Percentiles rank a stretch among this genome's conserved stretches.
Evolutionary conservation across 2,888 invertebrate genomes (phyloP).

Genomic region (Eupithecia vulgata): DNA sequence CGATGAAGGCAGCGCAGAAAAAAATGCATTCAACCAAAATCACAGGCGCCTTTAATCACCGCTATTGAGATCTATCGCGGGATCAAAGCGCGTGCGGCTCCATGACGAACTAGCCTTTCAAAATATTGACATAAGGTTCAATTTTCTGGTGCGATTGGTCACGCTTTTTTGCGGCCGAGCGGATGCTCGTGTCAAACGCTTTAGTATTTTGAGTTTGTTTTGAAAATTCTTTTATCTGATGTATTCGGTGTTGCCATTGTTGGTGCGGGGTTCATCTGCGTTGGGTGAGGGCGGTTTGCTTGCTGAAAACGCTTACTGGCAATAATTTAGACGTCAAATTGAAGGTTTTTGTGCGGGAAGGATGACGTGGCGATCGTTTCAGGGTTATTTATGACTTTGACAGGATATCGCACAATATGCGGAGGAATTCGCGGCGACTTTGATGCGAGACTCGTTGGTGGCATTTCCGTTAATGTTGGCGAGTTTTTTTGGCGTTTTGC

Average conservation of each 20-base stretch:
- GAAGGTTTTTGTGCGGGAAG: constrained; percentile 67
- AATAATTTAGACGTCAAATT: constrained; percentile 85
- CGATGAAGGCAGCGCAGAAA: constrained; percentile 75
- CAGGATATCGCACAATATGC: constrained; percentile 73
- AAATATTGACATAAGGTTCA: constrained; percentile 74
- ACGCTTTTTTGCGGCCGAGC: constrained; percentile 78
- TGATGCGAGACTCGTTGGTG: constrained; percentile 75
- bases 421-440: constrained; percentile 75
- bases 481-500: constrained; percentile 53
- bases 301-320: constrained; percentile 74
- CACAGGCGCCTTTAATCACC: constrained; percentile 85
- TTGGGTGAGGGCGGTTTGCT: constrained; percentile 73
- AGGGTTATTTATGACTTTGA: constrained; percentile 81
- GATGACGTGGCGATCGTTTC: constrained; percentile 76
- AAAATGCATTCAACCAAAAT: constrained; percentile 82
- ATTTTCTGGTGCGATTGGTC: constrained; percentile 67
- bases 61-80: constrained; percentile 83
- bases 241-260: constrained; percentile 81
- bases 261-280: constrained; percentile 75
- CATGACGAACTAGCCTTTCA: constrained; percentile 73
- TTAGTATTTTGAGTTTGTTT: constrained; percentile 85
- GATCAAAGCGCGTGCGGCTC: constrained; percentile 74
- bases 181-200: constrained; percentile 85
- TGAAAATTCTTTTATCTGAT: constrained; percentile 85
- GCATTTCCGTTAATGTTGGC: constrained; percentile 75